A percentile compares a stretch with the other conserved stretches of the same genome.
Evolutionary conservation across 2,113 vertebrate genomes (phyloP).

Genomic region (Tyrannus savana): DNA sequence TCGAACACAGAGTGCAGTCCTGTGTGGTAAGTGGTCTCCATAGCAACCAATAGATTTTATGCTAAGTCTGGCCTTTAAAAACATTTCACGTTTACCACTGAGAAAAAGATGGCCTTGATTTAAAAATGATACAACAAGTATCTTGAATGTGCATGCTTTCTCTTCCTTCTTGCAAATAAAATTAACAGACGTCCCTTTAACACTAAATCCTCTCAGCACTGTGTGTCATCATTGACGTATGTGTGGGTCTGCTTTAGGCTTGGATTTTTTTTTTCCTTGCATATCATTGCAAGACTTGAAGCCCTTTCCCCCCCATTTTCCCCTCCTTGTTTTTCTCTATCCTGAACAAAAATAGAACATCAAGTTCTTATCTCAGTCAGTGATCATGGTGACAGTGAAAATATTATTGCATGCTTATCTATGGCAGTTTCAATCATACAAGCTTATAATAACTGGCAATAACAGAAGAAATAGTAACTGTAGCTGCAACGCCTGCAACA

Average conservation of each 20-base stretch:
- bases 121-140: slow-evolving; percentile 84
- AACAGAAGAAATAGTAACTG: slow-evolving; percentile 69
- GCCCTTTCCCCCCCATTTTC: slow-evolving; percentile 48
- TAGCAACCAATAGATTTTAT: slow-evolving; percentile 88
- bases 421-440: slow-evolving; percentile 55
- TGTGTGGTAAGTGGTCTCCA: slow-evolving; percentile 86
- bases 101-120: slow-evolving; percentile 88
- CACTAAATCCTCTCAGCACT: slow-evolving; percentile 39
- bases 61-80: slow-evolving; percentile 89
- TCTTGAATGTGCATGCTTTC: slow-evolving; percentile 71
- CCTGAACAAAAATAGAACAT: slow-evolving; percentile 67
- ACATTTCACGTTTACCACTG: slow-evolving; percentile 86
- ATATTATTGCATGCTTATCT: slow-evolving; percentile 77
- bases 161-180: slow-evolving; percentile 74
- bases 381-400: slow-evolving; percentile 77
- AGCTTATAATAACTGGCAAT: slow-evolving; percentile 74
- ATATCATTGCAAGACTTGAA: slow-evolving; percentile 40
- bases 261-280: slow-evolving; percentile 11
- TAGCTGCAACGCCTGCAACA: slow-evolving; percentile 50
- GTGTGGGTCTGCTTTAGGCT: slow-evolving; percentile 13
- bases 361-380: slow-evolving; percentile 71
- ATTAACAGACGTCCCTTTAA: slow-evolving; percentile 72
- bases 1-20: slow-evolving; percentile 80
- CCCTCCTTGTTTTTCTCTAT: slow-evolving; percentile 59
- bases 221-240: slow-evolving; percentile 63